Conservation (phyloP, 2,113 vertebrate species). For the Myrmecophaga tridactyla region DNA sequence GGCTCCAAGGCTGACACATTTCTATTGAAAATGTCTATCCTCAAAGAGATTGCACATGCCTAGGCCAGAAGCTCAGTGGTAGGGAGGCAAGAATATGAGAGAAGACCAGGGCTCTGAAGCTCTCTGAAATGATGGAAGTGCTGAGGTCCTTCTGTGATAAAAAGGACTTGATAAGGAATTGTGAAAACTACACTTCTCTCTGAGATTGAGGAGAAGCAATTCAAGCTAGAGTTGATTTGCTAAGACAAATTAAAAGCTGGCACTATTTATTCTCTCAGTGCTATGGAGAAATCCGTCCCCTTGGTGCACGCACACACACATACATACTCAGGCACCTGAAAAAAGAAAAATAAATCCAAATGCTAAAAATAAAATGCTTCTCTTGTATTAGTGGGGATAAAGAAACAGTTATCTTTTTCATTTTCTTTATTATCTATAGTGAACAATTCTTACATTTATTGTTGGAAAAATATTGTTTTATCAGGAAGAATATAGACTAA, state of each 20-base stretch:
- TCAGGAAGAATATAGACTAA: background rate
- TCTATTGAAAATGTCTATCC: background rate
- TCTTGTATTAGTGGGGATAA: background rate
- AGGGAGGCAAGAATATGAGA: background rate
- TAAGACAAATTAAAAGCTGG: background rate
- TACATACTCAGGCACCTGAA: background rate
- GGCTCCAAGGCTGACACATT: background rate
- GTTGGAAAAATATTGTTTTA: background rate
- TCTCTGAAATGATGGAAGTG: background rate
- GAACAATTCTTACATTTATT: background rate
- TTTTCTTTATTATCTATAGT: background rate
- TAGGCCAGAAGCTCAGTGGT: background rate
- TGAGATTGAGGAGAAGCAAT: background rate
- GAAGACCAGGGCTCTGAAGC: background rate
- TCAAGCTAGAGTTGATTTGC: background rate
- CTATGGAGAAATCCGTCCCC: background rate
- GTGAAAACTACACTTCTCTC: background rate
- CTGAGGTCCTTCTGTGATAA: background rate
- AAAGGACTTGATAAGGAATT: background rate
- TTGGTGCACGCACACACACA: accelerated
- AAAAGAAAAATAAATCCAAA: background rate
- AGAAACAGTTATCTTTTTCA: background rate
- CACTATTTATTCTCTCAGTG: background rate
- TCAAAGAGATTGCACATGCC: background rate
- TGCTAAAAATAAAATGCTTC: background rate